Evolutionary conservation across 2,797 vertebrate species (phyloP).

Genomic region (Carapus acus): DNA sequence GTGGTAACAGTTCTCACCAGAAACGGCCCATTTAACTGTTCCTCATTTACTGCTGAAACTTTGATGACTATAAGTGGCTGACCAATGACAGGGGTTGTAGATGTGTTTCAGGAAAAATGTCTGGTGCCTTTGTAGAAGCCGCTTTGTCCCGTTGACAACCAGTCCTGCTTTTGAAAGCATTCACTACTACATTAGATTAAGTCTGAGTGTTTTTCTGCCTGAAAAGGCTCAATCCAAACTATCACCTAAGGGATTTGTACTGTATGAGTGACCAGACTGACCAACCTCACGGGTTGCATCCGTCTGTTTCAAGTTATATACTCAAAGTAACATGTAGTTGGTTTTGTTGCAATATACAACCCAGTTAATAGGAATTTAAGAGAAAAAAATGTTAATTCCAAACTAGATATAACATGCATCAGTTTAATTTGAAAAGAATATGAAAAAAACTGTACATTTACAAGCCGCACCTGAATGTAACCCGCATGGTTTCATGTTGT

Average conservation of each 20-base stretch:
- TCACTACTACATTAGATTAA: neutral
- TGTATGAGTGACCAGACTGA: constrained; percentile 33
- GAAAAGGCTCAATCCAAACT: neutral
- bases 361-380: constrained; percentile 51
- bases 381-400: too few relatives aligned
- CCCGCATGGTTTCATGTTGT: too few relatives aligned
- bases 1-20: too few relatives aligned
- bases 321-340: constrained; percentile 29
- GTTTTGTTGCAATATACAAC: constrained; percentile 42
- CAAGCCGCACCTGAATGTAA: too few relatives aligned
- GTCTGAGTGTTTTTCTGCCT: constrained; percentile 11
- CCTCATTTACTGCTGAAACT: neutral
- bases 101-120: neutral
- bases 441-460: too few relatives aligned
- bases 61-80: constrained; percentile 1
- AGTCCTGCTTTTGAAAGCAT: neutral
- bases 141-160: neutral
- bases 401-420: too few relatives aligned
- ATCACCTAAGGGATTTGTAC: constrained; percentile 16
- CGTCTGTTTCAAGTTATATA: constrained; percentile 50
- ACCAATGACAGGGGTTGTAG: neutral
- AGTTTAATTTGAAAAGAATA: too few relatives aligned
- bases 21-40: too few relatives aligned
- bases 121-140: neutral
- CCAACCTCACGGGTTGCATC: constrained; percentile 38